Base-by-base conservation (phyloP, 2,113 vertebrate species). In the Burhinus oedicnemus region DNA sequence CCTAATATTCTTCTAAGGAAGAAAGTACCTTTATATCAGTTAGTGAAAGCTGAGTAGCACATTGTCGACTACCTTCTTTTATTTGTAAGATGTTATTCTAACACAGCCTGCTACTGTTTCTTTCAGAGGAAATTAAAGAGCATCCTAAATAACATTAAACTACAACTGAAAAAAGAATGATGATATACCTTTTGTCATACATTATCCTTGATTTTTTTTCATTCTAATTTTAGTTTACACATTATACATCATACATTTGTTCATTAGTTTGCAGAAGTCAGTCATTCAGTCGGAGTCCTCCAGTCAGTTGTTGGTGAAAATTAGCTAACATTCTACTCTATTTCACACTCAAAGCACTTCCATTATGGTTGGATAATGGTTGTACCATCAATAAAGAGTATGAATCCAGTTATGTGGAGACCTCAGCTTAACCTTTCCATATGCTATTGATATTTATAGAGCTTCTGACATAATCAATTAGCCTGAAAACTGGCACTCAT, bases 381-480 rank as follows among this genome's bases (percentile, higher is more conserved):
- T 96, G 55, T 74, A 89, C 82, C 97, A 97, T 98, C 97, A 97
- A 97, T 98, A 97, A 97, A 89, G 83, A 87, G 77, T 96, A 94
- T 93, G 90, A 96, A 93, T 96, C 68, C 71, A 95, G 84, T 95
- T 96, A 95, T 94, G 96, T 77, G 80, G 89, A 97, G 95, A 97
- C 94, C 94, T 87, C 27, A 0, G 62, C 90, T 96, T 97, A 96
- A 97, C 89, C 96, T 97, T 97, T 98, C 96, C 94, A 97, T 97
- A 93, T 96, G 94, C 96, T 98, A 98, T 90, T 98, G 95, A 96
- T 98, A 97, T 96, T 98, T 98, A 97, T 96, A 98, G 94, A 97
- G 97, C 97, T 98, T 97, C 96, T 97, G 92, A 97, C 97, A 90
- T 96, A 97, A 97, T 98, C 94, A 97, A 96, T 97, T 97, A 96